phyloP scores from a whole-genome alignment of 2,797 vertebrate species.

The Macrochelys suwanniensis region DNA sequence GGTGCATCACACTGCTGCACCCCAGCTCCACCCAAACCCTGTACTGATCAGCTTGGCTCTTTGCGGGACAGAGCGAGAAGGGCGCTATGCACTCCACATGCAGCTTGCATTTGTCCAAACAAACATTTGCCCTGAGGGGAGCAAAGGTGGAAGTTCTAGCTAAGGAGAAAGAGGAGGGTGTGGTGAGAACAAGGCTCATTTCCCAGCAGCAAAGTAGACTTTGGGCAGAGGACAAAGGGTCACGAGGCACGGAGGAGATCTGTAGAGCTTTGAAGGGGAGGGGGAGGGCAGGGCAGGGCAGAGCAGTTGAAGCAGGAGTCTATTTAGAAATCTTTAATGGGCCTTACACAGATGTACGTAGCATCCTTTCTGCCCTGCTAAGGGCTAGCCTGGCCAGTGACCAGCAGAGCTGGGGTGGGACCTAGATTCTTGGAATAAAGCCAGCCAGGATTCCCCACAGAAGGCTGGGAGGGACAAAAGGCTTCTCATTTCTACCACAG shows the following conservation, averaged over 20 bases:
- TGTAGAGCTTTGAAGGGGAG: neutral
- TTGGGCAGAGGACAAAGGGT: neutral
- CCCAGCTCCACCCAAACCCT: too few relatives aligned
- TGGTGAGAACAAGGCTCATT: neutral
- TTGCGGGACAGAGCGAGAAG: too few relatives aligned
- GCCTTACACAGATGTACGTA: fast-evolving
- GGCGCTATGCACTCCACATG: neutral
- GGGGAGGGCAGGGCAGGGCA: too few relatives aligned
- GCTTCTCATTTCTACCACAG: neutral
- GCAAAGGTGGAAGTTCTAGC: neutral
- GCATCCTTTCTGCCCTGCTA: neutral
- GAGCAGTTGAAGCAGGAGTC: neutral
- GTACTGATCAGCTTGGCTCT: too few relatives aligned
- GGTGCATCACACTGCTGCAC: too few relatives aligned
- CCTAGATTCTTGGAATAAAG: neutral
- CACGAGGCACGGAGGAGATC: neutral
- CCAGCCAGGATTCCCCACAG: neutral
- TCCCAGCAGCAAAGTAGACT: neutral
- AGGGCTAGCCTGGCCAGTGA: neutral
- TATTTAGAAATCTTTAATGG: neutral
- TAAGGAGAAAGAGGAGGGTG: neutral
- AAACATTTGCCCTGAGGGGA: neutral
- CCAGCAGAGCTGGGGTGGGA: neutral
- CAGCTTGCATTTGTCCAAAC: neutral
- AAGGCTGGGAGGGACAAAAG: neutral